Conservation (phyloP, 2,797 vertebrate species). For the Oreortyx pictus region DNA sequence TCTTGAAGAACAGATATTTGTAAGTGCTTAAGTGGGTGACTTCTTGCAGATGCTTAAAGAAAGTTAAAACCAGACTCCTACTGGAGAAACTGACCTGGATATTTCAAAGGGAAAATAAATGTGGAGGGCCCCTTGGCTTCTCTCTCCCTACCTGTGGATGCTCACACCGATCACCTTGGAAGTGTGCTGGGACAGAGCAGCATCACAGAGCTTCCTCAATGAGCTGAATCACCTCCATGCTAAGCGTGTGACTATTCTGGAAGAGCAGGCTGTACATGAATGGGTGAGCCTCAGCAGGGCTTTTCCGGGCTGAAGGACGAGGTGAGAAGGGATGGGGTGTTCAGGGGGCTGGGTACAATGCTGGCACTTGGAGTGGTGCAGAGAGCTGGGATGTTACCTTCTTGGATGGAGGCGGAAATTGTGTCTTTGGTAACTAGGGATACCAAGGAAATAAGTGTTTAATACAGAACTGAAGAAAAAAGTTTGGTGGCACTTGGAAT, state of each 20-base stretch:
- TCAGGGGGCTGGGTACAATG: neutral
- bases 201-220: neutral
- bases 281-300: accelerated
- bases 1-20: conserved; percentile 51
- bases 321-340: neutral
- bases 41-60: conserved; percentile 25
- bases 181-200: neutral
- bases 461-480: neutral
- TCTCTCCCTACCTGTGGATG: neutral
- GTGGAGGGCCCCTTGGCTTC: neutral
- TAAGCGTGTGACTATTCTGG: neutral
- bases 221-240: neutral
- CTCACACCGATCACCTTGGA: neutral
- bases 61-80: conserved; percentile 5
- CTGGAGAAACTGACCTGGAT: neutral
- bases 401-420: neutral
- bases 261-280: neutral
- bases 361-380: neutral
- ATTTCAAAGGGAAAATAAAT: neutral
- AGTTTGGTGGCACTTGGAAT: neutral
- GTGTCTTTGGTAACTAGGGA: neutral
- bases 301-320: neutral
- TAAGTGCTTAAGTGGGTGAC: conserved; percentile 15
- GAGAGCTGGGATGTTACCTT: neutral
- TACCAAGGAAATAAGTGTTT: neutral